Conservation (phyloP, 2,797 vertebrate genomes). For the Paratrypauchen microcephalus region DNA sequence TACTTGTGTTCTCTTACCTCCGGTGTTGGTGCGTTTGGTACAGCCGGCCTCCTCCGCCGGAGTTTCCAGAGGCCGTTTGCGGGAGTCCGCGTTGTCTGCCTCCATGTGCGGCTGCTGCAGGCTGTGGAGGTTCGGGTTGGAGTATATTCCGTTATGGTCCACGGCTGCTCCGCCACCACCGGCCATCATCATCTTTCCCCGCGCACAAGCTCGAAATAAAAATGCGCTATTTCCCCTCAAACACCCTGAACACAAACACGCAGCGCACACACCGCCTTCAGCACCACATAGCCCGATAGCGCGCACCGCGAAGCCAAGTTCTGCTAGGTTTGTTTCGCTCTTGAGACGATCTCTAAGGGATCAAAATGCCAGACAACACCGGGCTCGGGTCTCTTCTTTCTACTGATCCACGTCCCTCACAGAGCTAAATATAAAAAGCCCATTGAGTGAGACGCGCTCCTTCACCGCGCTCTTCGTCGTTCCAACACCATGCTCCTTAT, state of each 20-base stretch:
- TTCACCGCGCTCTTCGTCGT: slow-evolving; percentile 58
- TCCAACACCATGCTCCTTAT: slow-evolving; percentile 55
- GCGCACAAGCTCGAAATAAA: slow-evolving; percentile 53
- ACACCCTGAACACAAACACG: slow-evolving; percentile 27
- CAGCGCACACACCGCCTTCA: slow-evolving; percentile 43
- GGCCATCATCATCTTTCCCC: slow-evolving; percentile 81
- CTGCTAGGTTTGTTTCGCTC: slow-evolving; percentile 22
- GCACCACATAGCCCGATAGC: slow-evolving; percentile 45
- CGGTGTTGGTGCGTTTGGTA: slow-evolving; percentile 89
- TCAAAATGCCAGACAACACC: slow-evolving; percentile 53
- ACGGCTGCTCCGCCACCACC: slow-evolving; percentile 79
- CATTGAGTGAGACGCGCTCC: slow-evolving; percentile 67
- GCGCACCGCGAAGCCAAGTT: slow-evolving; percentile 53
- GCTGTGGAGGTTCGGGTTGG: slow-evolving; percentile 74
- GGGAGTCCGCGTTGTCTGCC: slow-evolving; percentile 84
- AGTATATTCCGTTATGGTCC: slow-evolving; percentile 85
- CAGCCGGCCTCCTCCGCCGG: slow-evolving; percentile 86
- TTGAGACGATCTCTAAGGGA: slow-evolving; percentile 27
- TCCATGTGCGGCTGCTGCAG: slow-evolving; percentile 81
- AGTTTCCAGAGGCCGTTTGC: slow-evolving; percentile 88
- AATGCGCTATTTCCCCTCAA: slow-evolving; percentile 49
- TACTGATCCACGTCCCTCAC: slow-evolving; percentile 37
- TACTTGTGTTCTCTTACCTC: slow-evolving; percentile 76
- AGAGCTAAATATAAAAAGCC: slow-evolving; percentile 68
- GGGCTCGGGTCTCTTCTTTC: slow-evolving; percentile 43